Evolutionary conservation across 2,797 vertebrate genomes (phyloP), one percentile per base, ranked within the genome.

Genomic region (Pampus argenteus): DNA sequence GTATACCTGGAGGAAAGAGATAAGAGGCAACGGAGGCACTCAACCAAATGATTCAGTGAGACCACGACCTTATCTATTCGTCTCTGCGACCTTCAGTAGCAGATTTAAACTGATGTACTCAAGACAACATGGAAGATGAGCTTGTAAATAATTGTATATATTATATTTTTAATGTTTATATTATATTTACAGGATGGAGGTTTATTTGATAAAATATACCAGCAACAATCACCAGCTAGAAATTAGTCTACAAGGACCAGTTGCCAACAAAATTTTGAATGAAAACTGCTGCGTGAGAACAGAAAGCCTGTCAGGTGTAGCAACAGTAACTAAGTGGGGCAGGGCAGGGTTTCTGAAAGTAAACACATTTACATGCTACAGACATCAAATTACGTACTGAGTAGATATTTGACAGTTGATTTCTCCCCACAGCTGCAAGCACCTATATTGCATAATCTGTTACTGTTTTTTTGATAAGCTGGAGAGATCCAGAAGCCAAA

Each of bases 1-100:
- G 25, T 70, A 66, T 82, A 91, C 88, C 90, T 89, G 83, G 59
- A 85, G 78, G 64, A 67, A 50, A 47, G 63, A 44, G 79, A 85
- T 79, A 78, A 74, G 71, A 48, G 18, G 40, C 50, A 3, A 28
- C 69, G 26, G 66, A 77, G 51, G 50, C 71, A 55, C 67, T 74
- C 45, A n/a, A 78, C 62, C 65, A 60, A 48, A 73, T 61, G 61
- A 81, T 78, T 58, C 62, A 47, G 54, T 50, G n/a, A 26, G 75
- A 59, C 36, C 57, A 9, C 22, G 0, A 52, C 50, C 9, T 65
- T 42, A 45, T 59, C 64, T 47, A 15, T 56, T 75, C 61, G 52
- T 66, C 63, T 68, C 38, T n/a, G 40, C 48, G 25, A 75, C 29
- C 57, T 55, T 57, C 20, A 20, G 28, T 34, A 6, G 55, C 29